Conservation (phyloP, 2,888 invertebrate genomes). For the Beris morrisii region DNA sequence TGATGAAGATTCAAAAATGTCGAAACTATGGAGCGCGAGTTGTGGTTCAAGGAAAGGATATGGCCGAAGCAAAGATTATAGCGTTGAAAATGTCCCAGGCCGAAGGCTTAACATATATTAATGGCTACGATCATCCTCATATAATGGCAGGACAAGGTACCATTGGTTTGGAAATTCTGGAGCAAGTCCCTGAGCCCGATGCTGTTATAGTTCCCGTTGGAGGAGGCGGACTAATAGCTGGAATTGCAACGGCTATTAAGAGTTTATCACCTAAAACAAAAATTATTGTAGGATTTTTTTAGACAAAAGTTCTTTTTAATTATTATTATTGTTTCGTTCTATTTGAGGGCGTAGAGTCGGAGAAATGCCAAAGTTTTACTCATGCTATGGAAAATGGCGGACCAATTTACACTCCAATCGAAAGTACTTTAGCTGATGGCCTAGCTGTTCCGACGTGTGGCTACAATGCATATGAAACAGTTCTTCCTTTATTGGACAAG, state of each 20-base stretch:
- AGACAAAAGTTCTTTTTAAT: neutral
- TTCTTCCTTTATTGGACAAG: slow-evolving; percentile 73
- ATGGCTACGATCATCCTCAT: slow-evolving; percentile 94
- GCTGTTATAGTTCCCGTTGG: slow-evolving; percentile 91
- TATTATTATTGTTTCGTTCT: slow-evolving; percentile 33
- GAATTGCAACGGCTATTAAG: slow-evolving; percentile 87
- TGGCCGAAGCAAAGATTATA: slow-evolving; percentile 79
- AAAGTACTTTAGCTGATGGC: slow-evolving; percentile 84
- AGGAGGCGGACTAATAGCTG: slow-evolving; percentile 87
- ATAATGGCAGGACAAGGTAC: slow-evolving; percentile 96
- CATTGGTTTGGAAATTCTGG: slow-evolving; percentile 87
- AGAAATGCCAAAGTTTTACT: slow-evolving; percentile 85
- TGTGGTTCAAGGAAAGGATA: slow-evolving; percentile 71
- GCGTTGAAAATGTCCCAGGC: slow-evolving; percentile 78
- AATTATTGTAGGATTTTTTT: slow-evolving; percentile 68
- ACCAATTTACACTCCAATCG: slow-evolving; percentile 67
- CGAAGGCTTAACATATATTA: slow-evolving; percentile 76
- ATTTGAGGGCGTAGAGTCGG: slow-evolving; percentile 84
- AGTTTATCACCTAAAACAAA: slow-evolving; percentile 78
- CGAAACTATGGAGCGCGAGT: slow-evolving; percentile 82
- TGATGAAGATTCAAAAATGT: slow-evolving; percentile 94
- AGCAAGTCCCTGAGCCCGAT: slow-evolving; percentile 85
- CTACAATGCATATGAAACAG: slow-evolving; percentile 79
- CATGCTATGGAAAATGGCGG: slow-evolving; percentile 69
- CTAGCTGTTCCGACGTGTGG: slow-evolving; percentile 87